Base-by-base conservation (phyloP, 1,140 invertebrate species). In the Megalopta genalis region DNA sequence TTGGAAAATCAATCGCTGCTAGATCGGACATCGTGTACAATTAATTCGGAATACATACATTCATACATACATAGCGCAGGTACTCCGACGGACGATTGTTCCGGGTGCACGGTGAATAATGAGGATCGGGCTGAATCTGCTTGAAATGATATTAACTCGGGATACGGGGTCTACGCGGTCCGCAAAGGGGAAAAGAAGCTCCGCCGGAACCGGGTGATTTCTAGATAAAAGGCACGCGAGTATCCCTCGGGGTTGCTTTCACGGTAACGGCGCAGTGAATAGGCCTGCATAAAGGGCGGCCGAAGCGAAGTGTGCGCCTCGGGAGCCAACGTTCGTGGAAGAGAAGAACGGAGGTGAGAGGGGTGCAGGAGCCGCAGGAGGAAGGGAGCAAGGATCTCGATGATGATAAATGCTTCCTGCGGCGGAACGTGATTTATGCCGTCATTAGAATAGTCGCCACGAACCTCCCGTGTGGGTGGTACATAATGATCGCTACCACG, bases 341-440 rank as follows among this genome's bases (percentile, higher is more conserved):
- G 54, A 57, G 7, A n/a, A n/a, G 21, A 0, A n/a, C 21, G 8
- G n/a, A 21, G 49, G 18, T 0, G 49, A 52, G 42, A 18, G 49
- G 4, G 16, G 49, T 21, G 16, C 5, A 52, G 14, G 63, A 57
- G 64, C 37, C 46, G 59, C 65, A 49, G 74, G 71, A 59, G 27
- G 52, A 57, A 62, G 66, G 59, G 62, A 64, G 68, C 49, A 68
- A 62, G 77, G 71, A 86, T 87, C 80, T 81, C 86, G 88, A 90
- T 90, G 82, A 90, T 88, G 89, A 90, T 90, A 88, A 90, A 86
- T 87, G 85, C 84, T 84, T 87, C 86, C 85, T 85, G 81, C 69
- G 52, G 62, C 65, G 68, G 27, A 83, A 49, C 74, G 67, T 90
- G 85, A 90, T 90, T 90, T 90, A 90, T 90, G 80, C 80, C 72